phyloP scores from a whole-genome alignment of 2,797 vertebrate species.

The Tamandua tetradactyla region DNA sequence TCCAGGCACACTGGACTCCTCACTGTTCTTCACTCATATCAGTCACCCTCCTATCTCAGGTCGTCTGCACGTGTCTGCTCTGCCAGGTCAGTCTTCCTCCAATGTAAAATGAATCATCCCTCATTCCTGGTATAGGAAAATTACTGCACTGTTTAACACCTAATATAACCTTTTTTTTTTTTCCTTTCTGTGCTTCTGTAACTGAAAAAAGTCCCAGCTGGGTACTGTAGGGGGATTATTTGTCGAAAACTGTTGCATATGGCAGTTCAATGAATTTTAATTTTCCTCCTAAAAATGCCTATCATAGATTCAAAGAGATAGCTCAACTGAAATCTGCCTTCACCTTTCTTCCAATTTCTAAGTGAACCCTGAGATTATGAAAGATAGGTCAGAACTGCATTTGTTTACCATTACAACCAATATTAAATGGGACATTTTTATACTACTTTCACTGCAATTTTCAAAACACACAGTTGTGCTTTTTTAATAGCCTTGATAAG shows the following conservation, averaged over 20 bases:
- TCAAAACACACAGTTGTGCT: background rate
- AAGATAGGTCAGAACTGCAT: background rate
- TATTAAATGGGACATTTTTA: background rate
- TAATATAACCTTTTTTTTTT: background rate
- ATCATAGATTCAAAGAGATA: background rate
- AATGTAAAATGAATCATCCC: background rate
- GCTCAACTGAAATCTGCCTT: background rate
- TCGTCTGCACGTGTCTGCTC: background rate
- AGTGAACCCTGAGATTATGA: background rate
- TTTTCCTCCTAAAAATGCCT: background rate
- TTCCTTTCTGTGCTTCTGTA: background rate
- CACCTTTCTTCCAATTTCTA: constrained; percentile 5
- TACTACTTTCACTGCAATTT: background rate
- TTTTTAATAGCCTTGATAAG: background rate
- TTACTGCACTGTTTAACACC: background rate
- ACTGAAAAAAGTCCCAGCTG: background rate
- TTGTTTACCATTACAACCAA: background rate
- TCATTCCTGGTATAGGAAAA: background rate
- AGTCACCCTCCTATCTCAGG: background rate
- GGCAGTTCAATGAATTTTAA: constrained; percentile 15
- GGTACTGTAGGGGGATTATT: background rate
- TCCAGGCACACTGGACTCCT: background rate
- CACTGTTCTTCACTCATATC: background rate
- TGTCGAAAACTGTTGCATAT: background rate
- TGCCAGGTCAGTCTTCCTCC: background rate